Evolutionary conservation across 2,888 invertebrate genomes (phyloP).

Genomic region (Odontothrips loti): DNA sequence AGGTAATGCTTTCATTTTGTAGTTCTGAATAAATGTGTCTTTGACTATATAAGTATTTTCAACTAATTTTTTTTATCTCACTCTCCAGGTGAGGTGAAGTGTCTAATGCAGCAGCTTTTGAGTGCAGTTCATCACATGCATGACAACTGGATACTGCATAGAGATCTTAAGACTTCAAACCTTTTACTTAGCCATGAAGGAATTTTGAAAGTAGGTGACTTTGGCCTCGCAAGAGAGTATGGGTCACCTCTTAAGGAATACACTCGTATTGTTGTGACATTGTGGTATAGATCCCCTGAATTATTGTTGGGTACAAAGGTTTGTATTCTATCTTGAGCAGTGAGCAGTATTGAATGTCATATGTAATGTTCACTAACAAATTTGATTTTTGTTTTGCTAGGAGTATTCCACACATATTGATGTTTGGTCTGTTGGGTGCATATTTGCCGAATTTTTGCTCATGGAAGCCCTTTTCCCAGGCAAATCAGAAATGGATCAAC

Average conservation of each 20-base stretch:
- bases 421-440: conserved; percentile 93
- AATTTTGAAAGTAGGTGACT: conserved; percentile 81
- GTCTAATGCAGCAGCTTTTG: conserved; percentile 85
- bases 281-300: conserved; percentile 98
- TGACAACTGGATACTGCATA: conserved; percentile 98
- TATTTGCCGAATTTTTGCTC: conserved; percentile 91
- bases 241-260: conserved; percentile 95
- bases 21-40: too few species aligned
- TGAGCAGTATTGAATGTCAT: background rate
- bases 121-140: conserved; percentile 93
- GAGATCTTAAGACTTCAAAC: conserved; percentile 98
- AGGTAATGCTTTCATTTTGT: conserved; percentile 47
- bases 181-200: conserved; percentile 91
- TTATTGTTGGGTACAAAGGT: conserved; percentile 78
- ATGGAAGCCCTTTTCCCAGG: conserved; percentile 97
- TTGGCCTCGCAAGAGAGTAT: conserved; percentile 96
- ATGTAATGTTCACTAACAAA: background rate
- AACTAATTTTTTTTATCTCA: conserved; percentile 45
- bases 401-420: conserved; percentile 96
- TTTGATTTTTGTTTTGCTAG: conserved; percentile 38
- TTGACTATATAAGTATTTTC: too few species aligned
- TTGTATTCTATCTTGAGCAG: conserved; percentile 29
- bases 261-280: conserved; percentile 94
- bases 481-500: conserved; percentile 91
- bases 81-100: conserved; percentile 79